These are phyloP conservation scores for Adelognathus sp. DNA, from an alignment of 2,888 invertebrate genomes.

Conservation along the genomic window DNA sequence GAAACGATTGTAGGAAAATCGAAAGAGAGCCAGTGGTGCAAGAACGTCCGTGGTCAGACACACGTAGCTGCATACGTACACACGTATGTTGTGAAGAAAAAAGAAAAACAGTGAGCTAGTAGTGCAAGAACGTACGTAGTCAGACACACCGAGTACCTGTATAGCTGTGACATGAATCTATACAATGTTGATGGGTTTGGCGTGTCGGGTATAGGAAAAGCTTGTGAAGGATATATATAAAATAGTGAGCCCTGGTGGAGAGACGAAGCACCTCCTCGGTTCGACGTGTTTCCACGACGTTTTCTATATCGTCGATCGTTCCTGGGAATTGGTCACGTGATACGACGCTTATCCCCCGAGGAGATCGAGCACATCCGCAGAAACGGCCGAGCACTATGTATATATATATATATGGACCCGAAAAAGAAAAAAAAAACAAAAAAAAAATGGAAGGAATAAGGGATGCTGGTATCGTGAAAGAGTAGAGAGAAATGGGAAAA, in stretches of 20 bases:
- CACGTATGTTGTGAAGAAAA: too few relatives aligned
- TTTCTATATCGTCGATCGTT: slow-evolving; percentile 54
- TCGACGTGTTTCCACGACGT: slow-evolving; percentile 35
- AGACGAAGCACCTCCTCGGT: slow-evolving; percentile 15
- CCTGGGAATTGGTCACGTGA: slow-evolving; percentile 60
- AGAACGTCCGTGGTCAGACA: too few relatives aligned
- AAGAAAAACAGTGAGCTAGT: not conserved
- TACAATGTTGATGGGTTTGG: slow-evolving; percentile 30
- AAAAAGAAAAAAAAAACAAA: slow-evolving; percentile 16
- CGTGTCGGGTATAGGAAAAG: slow-evolving; percentile 31
- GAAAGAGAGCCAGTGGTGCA: too few relatives aligned
- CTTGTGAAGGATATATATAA: not conserved
- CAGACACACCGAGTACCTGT: not conserved
- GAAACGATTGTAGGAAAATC: too few relatives aligned
- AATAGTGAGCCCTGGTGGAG: not conserved
- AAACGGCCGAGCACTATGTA: not conserved
- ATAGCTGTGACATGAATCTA: not conserved
- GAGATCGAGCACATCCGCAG: slow-evolving; percentile 34
- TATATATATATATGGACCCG: too few relatives aligned
- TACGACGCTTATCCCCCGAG: slow-evolving; percentile 48
- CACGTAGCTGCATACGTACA: too few relatives aligned
- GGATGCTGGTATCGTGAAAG: not conserved
- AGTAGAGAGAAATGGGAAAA: not conserved
- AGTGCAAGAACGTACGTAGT: slow-evolving; percentile 20
- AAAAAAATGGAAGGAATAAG: slow-evolving; percentile 6